Conservation (phyloP, 2,888 invertebrate genomes). For the Thecophora atra region DNA sequence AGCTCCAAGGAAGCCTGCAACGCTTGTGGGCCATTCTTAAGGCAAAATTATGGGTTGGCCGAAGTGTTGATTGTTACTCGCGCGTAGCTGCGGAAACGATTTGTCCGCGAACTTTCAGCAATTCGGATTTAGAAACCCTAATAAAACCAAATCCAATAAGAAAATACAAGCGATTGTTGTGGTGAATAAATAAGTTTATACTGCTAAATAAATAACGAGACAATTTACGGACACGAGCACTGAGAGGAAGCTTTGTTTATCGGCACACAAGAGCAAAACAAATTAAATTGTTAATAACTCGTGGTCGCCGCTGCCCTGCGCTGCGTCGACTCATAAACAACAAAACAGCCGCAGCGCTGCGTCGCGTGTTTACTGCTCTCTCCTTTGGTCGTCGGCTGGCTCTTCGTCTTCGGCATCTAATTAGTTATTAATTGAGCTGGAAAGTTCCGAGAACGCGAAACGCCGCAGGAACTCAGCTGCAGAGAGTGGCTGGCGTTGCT, state of each 20-base stretch:
- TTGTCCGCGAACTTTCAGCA: background rate
- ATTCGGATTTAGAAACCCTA: background rate
- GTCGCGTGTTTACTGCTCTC: background rate
- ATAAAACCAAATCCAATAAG: background rate
- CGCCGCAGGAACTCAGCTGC: constrained; percentile 36
- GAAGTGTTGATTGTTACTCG: constrained; percentile 32
- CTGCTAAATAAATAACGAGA: background rate
- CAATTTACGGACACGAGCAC: background rate
- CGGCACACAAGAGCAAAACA: constrained; percentile 21
- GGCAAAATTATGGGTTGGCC: constrained; percentile 31
- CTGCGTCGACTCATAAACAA: background rate
- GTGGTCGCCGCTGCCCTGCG: constrained; percentile 22
- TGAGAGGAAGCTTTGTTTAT: background rate
- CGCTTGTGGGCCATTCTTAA: constrained; percentile 19
- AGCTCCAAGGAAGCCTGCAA: background rate
- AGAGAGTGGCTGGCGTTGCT: constrained; percentile 22
- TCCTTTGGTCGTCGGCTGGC: background rate
- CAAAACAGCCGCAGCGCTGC: constrained; percentile 2
- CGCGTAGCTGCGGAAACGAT: constrained; percentile 20
- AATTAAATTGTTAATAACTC: constrained; percentile 33
- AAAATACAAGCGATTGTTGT: background rate
- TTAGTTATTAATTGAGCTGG: constrained; percentile 39
- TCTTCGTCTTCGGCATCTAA: constrained; percentile 35
- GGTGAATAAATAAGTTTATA: background rate
- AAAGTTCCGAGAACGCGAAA: constrained; percentile 37